Evolutionary conservation across 2,888 invertebrate species (phyloP), one percentile per base, ranked within the genome.

Genomic region (Dyspetes luteomarginatus): DNA sequence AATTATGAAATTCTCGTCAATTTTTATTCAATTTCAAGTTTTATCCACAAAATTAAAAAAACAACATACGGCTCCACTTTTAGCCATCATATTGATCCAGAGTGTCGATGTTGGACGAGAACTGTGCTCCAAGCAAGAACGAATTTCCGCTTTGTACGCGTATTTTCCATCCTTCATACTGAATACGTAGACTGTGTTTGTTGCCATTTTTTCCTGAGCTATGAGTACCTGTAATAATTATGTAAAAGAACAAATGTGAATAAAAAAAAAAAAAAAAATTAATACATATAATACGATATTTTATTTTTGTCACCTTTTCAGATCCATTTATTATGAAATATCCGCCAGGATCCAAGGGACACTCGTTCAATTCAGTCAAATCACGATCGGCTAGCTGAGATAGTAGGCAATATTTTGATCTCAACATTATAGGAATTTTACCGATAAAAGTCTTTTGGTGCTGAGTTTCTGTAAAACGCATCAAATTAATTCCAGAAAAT

Each of bases 151-250:
- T 93, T 99, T 99, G 91, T 96, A 99, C 0, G 99, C 99, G 93
- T 97, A 99, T 92, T 99, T 99, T 24, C 98, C 98, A 92, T 99
- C 99, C 93, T 99, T 99, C 98, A 99, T 98, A 88, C 98, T 97
- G 91, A 99, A 99, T 12, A 99, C 99, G 93, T 99, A 99, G 0
- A 99, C 99, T 56, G 99, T 99, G 91, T 99, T 99, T 4, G 99
- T 99, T 4, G 99, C 99, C 99, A 99, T 99, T 93, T 99, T 99
- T 92, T 99, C 99, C 92, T 99, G 99, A 0, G 99, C 99, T 91
- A 99, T 99, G 36, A 99, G 93, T 2, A 99, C 95, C 93, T 93
- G 72, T 4, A 83, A 7, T 26, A 2, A 65, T 26, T 1, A 62
- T 52, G 0, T 55, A 15, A 2, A 15, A 36, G 0, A 41, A 50